These are phyloP conservation scores for Hybos culiciformis DNA, from an alignment of 2,888 invertebrate genomes.

Conservation along the genomic window DNA sequence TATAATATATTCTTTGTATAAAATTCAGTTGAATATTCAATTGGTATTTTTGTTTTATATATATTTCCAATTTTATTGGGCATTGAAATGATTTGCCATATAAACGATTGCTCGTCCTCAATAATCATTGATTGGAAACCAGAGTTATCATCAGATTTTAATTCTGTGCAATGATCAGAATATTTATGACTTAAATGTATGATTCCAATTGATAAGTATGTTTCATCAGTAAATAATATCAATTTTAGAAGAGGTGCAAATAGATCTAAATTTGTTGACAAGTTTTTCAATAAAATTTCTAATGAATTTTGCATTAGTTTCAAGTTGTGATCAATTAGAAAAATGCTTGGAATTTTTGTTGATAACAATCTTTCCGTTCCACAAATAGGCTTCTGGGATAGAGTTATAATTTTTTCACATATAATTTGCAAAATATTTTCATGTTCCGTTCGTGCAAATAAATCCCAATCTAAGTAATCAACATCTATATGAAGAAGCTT, in stretches of 20 bases:
- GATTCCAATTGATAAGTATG: constrained; percentile 20
- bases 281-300: constrained; percentile 19
- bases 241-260: no score
- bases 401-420: no score
- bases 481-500: constrained; percentile 39
- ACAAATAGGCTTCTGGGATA: no score
- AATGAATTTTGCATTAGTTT: constrained; percentile 23
- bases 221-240: constrained; percentile 21
- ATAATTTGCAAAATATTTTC: constrained; percentile 39
- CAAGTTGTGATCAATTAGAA: constrained; percentile 26
- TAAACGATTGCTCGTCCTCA: constrained; percentile 19
- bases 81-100: constrained; percentile 42
- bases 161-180: constrained; percentile 16
- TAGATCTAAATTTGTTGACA: no score
- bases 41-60: constrained; percentile 41
- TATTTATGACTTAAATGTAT: no score
- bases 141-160: no score
- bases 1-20: constrained; percentile 46
- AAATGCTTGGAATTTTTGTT: no score
- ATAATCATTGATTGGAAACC: no score
- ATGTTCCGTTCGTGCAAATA: constrained; percentile 38
- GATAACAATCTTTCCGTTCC: no score
- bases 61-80: constrained; percentile 60
- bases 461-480: constrained; percentile 22
- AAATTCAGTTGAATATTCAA: constrained; percentile 42